Percentiles rank a stretch among this genome's conserved stretches.
Conservation (phyloP, 1,140 invertebrate genomes). For the Coenobita brevimanus region DNA sequence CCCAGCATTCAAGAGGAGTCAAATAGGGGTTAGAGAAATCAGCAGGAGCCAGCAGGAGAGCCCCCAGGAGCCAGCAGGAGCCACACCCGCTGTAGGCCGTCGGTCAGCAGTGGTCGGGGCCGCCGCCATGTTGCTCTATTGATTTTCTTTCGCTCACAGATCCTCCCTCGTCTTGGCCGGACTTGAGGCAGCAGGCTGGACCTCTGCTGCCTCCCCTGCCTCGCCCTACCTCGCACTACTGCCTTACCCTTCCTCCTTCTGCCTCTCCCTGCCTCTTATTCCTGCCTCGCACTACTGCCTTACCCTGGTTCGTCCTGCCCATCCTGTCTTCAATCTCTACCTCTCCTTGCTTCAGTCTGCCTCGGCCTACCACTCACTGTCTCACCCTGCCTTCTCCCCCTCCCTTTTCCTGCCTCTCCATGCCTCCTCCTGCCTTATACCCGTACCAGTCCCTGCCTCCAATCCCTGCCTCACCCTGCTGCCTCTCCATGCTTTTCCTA, state of each 20-base stretch:
- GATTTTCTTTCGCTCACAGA: slow-evolving; percentile 67
- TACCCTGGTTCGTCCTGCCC: not conserved
- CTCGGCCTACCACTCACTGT: not conserved
- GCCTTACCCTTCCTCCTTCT: not conserved
- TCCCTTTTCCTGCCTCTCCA: not conserved
- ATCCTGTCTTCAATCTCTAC: not conserved
- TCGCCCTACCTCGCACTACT: not conserved
- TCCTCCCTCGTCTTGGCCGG: slow-evolving; percentile 61
- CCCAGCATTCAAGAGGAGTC: no score
- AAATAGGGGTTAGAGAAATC: no score
- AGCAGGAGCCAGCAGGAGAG: slow-evolving; percentile 18
- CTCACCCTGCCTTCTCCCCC: not conserved
- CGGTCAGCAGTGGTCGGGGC: slow-evolving; percentile 42
- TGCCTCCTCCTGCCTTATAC: not conserved
- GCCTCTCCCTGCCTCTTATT: no score
- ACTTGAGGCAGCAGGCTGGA: slow-evolving; percentile 19
- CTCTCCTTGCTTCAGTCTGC: not conserved
- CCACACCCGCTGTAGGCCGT: not conserved
- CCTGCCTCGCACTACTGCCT: no score
- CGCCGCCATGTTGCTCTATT: slow-evolving; percentile 61
- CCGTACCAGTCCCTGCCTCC: no score
- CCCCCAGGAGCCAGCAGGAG: not conserved
- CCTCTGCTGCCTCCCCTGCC: not conserved
- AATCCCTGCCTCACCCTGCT: not conserved
- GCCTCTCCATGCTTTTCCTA: not conserved